A percentile compares a stretch with the other conserved stretches of the same genome.
These are phyloP conservation scores for Sinocyclocheilus anshuiensis DNA, from an alignment of 2,113 vertebrate species.

Conservation along the genomic window DNA sequence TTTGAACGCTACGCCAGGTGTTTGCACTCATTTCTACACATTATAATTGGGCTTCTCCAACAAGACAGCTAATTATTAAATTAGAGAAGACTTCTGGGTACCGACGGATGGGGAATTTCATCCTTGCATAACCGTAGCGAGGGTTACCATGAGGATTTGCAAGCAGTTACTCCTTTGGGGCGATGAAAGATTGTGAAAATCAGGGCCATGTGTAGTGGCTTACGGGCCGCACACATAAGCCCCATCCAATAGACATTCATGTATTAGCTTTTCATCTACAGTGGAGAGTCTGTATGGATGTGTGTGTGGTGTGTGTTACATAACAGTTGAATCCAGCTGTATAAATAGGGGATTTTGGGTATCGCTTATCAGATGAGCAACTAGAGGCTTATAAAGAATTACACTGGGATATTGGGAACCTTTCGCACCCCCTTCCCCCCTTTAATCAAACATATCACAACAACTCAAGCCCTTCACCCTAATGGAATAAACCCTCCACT, in stretches of 20 bases:
- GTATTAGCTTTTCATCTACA: constrained; percentile 52
- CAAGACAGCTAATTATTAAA: background rate
- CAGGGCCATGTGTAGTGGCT: constrained; percentile 71
- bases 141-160: constrained; percentile 54
- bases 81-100: constrained; percentile 6
- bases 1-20: background rate
- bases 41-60: background rate
- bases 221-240: constrained; percentile 36
- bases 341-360: constrained; percentile 65
- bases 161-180: constrained; percentile 49
- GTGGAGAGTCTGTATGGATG: constrained; percentile 14
- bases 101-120: background rate
- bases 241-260: constrained; percentile 36
- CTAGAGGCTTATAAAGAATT: constrained; percentile 23
- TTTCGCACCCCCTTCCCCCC: background rate
- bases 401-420: constrained; percentile 12
- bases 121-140: constrained; percentile 59
- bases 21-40: background rate
- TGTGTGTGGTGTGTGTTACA: constrained; percentile 61
- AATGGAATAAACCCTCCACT: background rate
- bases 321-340: constrained; percentile 69
- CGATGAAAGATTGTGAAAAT: constrained; percentile 57
- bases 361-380: constrained; percentile 53
- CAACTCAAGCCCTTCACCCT: background rate
- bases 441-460: constrained; percentile 27